Conservation (phyloP, 1,140 invertebrate genomes). For the Cherax quadricarinatus region DNA sequence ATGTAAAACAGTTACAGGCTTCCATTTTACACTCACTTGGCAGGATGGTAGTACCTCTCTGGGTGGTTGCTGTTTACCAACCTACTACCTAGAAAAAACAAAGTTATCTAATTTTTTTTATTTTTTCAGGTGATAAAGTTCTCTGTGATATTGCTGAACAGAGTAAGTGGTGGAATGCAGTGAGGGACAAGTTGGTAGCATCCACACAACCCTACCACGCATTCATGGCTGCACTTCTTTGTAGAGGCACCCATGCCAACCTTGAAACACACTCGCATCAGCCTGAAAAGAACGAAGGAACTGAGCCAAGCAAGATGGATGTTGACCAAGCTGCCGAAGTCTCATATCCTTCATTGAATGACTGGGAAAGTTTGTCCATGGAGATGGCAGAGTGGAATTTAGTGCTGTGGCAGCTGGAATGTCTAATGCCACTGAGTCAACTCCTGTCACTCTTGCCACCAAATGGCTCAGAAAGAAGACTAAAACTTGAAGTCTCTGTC, state of each 20-base stretch:
- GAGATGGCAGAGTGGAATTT: constrained; percentile 72
- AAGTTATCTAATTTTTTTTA: no score
- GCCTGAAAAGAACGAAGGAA: background rate
- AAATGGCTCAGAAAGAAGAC: constrained; percentile 6
- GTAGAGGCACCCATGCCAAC: constrained; percentile 53
- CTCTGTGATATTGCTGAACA: constrained; percentile 49
- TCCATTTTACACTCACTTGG: no score
- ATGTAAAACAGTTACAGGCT: no score
- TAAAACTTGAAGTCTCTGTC: constrained; percentile 57
- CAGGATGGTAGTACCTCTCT: no score
- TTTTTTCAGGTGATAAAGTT: constrained; percentile 41
- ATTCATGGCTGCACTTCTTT: constrained; percentile 49
- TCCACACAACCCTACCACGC: constrained; percentile 47
- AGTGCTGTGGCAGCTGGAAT: constrained; percentile 54
- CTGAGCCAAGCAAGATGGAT: background rate
- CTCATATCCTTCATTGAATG: constrained; percentile 47
- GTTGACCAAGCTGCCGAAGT: background rate
- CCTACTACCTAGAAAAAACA: no score
- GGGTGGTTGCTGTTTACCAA: no score
- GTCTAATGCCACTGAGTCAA: constrained; percentile 47
- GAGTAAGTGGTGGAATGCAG: constrained; percentile 57
- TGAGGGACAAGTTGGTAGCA: constrained; percentile 53
- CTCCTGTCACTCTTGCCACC: constrained; percentile 23
- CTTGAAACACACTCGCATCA: constrained; percentile 29
- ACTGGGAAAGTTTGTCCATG: constrained; percentile 71